Evolutionary conservation across 1,140 invertebrate species (phyloP).

Genomic region (Drosophila mojavensis): DNA sequence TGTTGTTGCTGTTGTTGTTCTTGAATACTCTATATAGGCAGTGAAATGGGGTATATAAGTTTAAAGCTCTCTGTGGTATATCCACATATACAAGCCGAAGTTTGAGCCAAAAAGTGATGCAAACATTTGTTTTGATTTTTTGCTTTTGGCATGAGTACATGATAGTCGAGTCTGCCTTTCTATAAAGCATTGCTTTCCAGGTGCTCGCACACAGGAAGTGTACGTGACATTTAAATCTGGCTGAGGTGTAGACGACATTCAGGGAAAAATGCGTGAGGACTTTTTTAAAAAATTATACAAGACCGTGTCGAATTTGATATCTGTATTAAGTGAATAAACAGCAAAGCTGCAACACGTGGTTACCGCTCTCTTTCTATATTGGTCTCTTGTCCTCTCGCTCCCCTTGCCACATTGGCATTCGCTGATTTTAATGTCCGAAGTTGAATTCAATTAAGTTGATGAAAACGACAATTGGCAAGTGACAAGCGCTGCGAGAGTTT

Average conservation of each 20-base stretch:
- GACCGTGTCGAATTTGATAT: conserved; percentile 13
- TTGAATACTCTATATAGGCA: background rate
- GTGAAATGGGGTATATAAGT: background rate
- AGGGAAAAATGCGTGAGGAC: background rate
- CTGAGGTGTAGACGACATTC: background rate
- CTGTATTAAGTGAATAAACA: conserved; percentile 13
- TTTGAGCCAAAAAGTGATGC: background rate
- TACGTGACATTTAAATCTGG: conserved; percentile 10
- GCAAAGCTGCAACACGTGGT: conserved; percentile 21
- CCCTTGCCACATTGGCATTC: background rate
- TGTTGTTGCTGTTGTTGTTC: conserved; percentile 2
- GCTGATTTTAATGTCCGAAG: conserved; percentile 25
- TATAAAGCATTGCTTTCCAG: background rate
- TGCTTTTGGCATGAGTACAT: background rate
- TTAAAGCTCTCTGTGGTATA: conserved; percentile 1
- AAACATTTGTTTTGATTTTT: background rate
- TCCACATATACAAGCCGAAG: background rate
- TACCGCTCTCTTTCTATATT: background rate
- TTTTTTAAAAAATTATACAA: conserved; percentile 10
- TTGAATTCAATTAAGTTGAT: conserved; percentile 78
- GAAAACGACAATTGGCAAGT: conserved; percentile 70
- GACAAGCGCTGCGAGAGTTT: conserved; percentile 2
- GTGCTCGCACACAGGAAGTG: background rate
- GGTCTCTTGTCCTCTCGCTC: background rate
- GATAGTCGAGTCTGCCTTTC: background rate